These are phyloP conservation scores for Kradibia gibbosae DNA, from an alignment of 1,140 invertebrate genomes.

Conservation along the genomic window DNA sequence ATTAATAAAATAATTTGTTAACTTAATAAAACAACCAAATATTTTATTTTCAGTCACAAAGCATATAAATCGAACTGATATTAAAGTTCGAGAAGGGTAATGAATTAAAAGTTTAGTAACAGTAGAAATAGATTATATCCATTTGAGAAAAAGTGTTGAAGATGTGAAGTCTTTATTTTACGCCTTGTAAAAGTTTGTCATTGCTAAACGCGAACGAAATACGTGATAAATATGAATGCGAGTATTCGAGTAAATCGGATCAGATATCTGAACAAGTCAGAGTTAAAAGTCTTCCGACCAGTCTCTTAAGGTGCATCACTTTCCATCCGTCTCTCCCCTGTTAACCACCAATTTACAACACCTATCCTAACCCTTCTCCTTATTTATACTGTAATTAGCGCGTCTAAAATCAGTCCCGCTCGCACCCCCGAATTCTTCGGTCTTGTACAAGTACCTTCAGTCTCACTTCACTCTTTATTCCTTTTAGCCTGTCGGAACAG, in stretches of 20 bases:
- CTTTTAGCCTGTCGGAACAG: not conserved
- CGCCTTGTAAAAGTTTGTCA: not conserved
- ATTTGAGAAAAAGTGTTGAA: not conserved
- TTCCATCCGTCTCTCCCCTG: too few species aligned
- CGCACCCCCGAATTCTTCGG: constrained; percentile 10
- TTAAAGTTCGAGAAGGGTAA: not conserved
- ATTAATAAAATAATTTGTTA: too few species aligned
- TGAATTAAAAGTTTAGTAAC: too few species aligned
- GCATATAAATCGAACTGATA: not conserved
- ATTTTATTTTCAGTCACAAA: too few species aligned
- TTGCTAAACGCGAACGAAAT: not conserved
- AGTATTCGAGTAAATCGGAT: too few species aligned
- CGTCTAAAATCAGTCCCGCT: constrained; percentile 1
- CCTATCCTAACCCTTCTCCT: not conserved
- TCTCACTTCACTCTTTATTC: not conserved
- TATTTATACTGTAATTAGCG: constrained; percentile 40
- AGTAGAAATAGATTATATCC: not conserved
- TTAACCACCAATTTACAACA: too few species aligned
- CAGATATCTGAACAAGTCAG: too few species aligned
- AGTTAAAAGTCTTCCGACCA: too few species aligned
- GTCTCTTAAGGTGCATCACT: too few species aligned
- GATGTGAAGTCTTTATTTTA: not conserved
- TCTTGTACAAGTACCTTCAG: not conserved
- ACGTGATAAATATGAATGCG: not conserved
- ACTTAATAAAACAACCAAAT: too few species aligned